Evolutionary conservation across 2,113 vertebrate genomes (phyloP).

Genomic region (Loxodonta africana): DNA sequence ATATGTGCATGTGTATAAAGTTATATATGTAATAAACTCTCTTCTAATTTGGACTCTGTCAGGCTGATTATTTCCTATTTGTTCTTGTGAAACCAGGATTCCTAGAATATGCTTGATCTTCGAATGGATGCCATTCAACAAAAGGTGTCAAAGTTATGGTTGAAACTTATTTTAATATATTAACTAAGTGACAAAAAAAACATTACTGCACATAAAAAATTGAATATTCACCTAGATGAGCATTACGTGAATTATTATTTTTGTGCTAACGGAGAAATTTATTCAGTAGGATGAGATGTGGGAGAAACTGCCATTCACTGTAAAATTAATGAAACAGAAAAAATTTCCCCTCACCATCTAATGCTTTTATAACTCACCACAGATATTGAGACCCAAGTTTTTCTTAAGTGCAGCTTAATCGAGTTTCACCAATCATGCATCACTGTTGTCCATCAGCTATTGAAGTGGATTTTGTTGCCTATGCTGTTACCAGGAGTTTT

Average conservation of each 20-base stretch:
- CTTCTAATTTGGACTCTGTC: background rate
- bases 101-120: background rate
- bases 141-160: background rate
- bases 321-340: slow-evolving; percentile 81
- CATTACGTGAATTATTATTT: slow-evolving; percentile 63
- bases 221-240: slow-evolving; percentile 19
- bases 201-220: slow-evolving; percentile 39
- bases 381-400: background rate
- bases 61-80: background rate
- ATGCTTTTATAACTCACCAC: slow-evolving; percentile 52
- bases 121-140: background rate
- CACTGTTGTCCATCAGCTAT: background rate
- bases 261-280: slow-evolving; percentile 67
- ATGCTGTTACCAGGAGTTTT: background rate
- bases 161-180: slow-evolving; percentile 21
- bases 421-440: slow-evolving; percentile 9
- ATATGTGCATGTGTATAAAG: background rate
- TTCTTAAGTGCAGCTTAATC: slow-evolving; percentile 51
- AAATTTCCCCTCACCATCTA: slow-evolving; percentile 65
- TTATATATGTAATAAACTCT: background rate
- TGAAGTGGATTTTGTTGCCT: background rate
- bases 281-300: slow-evolving; percentile 61
- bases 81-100: background rate
- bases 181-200: background rate
- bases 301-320: slow-evolving; percentile 79